Percentiles rank a stretch among this genome's conserved stretches.
Conservation (phyloP, 2,797 vertebrate genomes). For the Lagocephalus sceleratus region DNA sequence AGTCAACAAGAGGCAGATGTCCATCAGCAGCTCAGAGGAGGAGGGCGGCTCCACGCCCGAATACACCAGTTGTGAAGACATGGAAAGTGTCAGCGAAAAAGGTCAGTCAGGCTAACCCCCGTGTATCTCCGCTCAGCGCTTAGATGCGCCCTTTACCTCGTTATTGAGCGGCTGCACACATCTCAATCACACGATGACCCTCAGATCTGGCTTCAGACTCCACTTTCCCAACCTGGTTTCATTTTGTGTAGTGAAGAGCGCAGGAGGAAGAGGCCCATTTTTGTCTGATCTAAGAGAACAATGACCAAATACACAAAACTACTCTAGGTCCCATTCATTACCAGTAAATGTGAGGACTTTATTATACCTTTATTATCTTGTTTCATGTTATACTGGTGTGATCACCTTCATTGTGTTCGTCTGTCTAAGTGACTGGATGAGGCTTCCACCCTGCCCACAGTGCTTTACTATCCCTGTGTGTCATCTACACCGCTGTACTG, state of each 20-base stretch:
- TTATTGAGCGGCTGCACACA: not conserved
- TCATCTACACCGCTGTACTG: slow-evolving; percentile 52
- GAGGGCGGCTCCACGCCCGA: slow-evolving; percentile 98
- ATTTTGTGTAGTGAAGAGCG: no score
- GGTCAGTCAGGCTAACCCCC: slow-evolving; percentile 76
- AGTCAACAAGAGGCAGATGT: slow-evolving; percentile 94
- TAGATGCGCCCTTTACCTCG: not conserved
- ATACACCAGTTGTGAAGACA: slow-evolving; percentile 99
- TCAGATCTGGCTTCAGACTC: no score
- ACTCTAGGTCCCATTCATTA: no score
- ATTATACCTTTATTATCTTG: no score
- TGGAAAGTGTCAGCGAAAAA: slow-evolving; percentile 98
- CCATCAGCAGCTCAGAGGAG: slow-evolving; percentile 99
- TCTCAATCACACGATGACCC: no score
- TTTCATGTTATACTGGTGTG: not conserved
- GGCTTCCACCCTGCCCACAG: slow-evolving; percentile 10
- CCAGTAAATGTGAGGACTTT: no score
- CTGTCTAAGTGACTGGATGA: slow-evolving; percentile 36
- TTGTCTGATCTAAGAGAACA: not conserved
- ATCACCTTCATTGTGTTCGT: slow-evolving; percentile 14
- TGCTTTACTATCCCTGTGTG: slow-evolving; percentile 32
- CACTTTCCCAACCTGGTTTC: no score
- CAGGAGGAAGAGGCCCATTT: not conserved
- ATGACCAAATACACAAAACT: no score
- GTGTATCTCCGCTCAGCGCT: not conserved